Conservation (phyloP, 2,113 vertebrate genomes). For the Rhea pennata region DNA sequence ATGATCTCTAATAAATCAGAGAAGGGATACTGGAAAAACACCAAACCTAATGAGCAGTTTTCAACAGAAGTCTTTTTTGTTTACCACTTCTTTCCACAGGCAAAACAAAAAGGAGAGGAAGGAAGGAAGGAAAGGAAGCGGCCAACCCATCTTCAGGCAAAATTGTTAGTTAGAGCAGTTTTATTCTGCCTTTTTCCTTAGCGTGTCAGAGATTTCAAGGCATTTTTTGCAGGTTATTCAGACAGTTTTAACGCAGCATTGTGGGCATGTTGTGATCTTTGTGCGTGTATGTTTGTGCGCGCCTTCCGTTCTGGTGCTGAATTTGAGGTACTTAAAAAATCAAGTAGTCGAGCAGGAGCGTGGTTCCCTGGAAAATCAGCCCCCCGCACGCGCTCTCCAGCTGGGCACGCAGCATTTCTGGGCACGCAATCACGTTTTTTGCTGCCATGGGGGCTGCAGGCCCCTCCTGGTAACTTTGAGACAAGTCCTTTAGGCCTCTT, state of each 20-base stretch:
- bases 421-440: rapidly evolving
- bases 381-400: not conserved
- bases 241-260: not conserved
- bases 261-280: not conserved
- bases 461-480: not conserved
- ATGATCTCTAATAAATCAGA: not conserved
- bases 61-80: not conserved
- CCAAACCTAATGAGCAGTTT: not conserved
- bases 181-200: not conserved
- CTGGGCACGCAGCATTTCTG: not conserved
- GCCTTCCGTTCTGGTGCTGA: not conserved
- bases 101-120: not conserved
- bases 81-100: not conserved
- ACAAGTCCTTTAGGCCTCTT: not conserved
- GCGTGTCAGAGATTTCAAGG: not conserved
- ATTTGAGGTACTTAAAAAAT: not conserved
- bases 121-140: not conserved
- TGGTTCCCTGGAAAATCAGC: not conserved
- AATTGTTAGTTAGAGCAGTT: not conserved
- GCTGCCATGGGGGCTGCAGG: rapidly evolving
- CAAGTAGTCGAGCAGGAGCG: not conserved
- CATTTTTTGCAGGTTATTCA: not conserved
- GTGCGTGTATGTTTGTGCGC: not conserved
- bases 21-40: not conserved
- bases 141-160: not conserved